These are phyloP conservation scores for Eolophus roseicapilla DNA, from an alignment of 2,113 vertebrate species.

Conservation along the genomic window DNA sequence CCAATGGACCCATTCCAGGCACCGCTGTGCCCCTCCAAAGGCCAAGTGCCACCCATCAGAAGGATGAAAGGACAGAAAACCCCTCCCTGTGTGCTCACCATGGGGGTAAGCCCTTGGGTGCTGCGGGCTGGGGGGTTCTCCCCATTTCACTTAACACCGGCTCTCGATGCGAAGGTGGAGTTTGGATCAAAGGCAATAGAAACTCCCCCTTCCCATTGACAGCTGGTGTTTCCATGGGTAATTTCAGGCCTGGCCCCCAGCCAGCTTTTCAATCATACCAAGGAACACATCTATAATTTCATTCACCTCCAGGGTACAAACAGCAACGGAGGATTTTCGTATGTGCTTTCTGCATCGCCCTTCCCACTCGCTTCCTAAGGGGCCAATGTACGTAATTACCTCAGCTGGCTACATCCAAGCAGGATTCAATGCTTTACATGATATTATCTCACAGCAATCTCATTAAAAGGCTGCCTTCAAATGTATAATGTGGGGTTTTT, in stretches of 20 bases:
- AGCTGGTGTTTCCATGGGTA: background rate
- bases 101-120: accelerated
- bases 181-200: background rate
- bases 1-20: background rate
- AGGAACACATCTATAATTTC: background rate
- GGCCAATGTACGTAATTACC: background rate
- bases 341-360: background rate
- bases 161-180: background rate
- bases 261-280: background rate
- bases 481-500: background rate
- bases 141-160: background rate
- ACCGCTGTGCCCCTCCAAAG: background rate
- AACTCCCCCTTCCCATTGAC: background rate
- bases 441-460: background rate
- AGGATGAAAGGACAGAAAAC: background rate
- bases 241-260: background rate
- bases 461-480: constrained; percentile 11
- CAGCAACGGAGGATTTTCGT: background rate
- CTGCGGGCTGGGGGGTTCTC: background rate
- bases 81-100: accelerated
- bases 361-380: background rate
- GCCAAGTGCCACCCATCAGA: background rate
- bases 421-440: background rate
- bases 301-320: background rate
- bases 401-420: background rate